Percentiles rank a stretch among this genome's conserved stretches.
Evolutionary conservation across 2,888 invertebrate genomes (phyloP).

Genomic region (Lamellibrachia satsuma): DNA sequence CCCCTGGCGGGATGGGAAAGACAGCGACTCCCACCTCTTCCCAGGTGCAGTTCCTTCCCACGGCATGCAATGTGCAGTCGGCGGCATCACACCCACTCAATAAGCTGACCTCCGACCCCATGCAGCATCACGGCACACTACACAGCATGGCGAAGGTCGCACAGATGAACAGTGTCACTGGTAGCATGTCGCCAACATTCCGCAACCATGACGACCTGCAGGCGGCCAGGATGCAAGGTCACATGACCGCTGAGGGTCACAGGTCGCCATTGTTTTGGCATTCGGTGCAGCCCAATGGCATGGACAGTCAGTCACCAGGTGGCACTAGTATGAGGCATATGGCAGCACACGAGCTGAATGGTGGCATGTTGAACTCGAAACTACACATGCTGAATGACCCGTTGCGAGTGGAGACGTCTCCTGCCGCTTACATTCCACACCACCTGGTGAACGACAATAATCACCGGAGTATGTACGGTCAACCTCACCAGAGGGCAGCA

Average conservation of each 20-base stretch:
- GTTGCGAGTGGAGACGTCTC: background rate
- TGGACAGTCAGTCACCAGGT: background rate
- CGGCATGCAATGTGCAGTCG: constrained; percentile 40
- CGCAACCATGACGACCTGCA: constrained; percentile 8
- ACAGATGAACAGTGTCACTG: background rate
- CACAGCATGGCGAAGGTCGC: background rate
- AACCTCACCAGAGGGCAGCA: background rate
- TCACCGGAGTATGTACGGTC: background rate
- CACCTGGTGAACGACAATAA: background rate
- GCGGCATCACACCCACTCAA: background rate
- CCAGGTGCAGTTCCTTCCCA: constrained; percentile 56
- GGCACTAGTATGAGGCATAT: background rate
- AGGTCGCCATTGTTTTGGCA: background rate
- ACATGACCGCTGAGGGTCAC: background rate
- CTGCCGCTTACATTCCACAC: background rate
- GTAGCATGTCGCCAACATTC: constrained; percentile 10
- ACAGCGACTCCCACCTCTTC: constrained; percentile 44
- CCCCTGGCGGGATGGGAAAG: constrained; percentile 20
- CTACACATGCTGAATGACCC: background rate
- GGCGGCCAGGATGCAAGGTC: background rate
- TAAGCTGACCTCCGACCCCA: background rate
- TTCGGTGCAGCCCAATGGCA: background rate
- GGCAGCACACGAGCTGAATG: background rate
- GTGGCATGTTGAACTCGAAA: background rate
- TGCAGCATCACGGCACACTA: background rate